Evolutionary conservation across 2,797 vertebrate species (phyloP), one percentile per base, ranked within the genome.

Genomic region (Gephyroberyx darwinii): DNA sequence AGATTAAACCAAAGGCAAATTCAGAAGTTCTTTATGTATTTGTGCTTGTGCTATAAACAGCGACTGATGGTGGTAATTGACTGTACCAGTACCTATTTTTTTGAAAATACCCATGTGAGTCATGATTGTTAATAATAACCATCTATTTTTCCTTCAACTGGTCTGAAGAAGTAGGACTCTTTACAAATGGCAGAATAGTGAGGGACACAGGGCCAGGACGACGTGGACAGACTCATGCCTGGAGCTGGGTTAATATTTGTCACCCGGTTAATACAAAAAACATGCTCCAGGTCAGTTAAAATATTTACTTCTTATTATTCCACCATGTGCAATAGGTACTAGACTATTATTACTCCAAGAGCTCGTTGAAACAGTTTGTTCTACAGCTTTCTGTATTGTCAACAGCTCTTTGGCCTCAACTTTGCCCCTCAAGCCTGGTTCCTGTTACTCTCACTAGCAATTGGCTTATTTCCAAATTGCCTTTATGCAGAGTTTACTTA

Each of bases 391-490:
- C 14, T 13, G 13, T 14, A 14, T 16, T 45, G 5, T 45, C 43
- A 43, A 13, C 4, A 43, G 13, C 41, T 43, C 10, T 43, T 43
- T 43, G 41, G 41, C 41, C 12, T 43, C 41, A 45, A 14, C 13
- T 16, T 5, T 45, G 43, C 16, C 5, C 13, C 43, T 45, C 14
- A 5, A 58, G 43, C 20, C 37, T 57, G 19, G 55, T 54, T 61
- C 30, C 2, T 56, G 45, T 80, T 73, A 26, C 68, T 41, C n/a
- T 41, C 14, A 56, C 55, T 54, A 68, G 52, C 62, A 54, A 48
- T 14, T 45, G 43, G 43, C 43, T 45, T 17, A 5, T 57, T 51
- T 67, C 16, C 12, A 52, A 48, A 45, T 61, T 65, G 30, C 31
- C 50, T n/a, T 45, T 4, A 19, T 5, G 13, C 1, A 22, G 33